Percentiles rank a stretch among this genome's conserved stretches.
These are phyloP conservation scores for rat (Rattus norvegicus) DNA, from an alignment of 2,113 vertebrate genomes.

Conservation along the genomic window GRCr8 NC_086020.1:248267001-248267500, in stretches of 20 bases:
- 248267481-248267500: background rate
- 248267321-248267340: too few relatives aligned
- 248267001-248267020: background rate
- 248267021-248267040: background rate
- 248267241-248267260: background rate
- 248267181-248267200: background rate
- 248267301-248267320: background rate
- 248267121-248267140: background rate
- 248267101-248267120: background rate
- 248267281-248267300: background rate
- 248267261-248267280: background rate
- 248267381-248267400: background rate
- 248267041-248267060: background rate
- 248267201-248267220: background rate
- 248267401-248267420: background rate
- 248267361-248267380: background rate
- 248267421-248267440: background rate
- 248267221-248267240: background rate
- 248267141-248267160: background rate
- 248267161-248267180: background rate
- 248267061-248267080: background rate
- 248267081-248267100: background rate
- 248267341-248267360: background rate
- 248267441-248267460: too few relatives aligned
- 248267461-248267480: background rate